Conservation (phyloP, 2,113 vertebrate genomes). For the Mustelus asterias region DNA sequence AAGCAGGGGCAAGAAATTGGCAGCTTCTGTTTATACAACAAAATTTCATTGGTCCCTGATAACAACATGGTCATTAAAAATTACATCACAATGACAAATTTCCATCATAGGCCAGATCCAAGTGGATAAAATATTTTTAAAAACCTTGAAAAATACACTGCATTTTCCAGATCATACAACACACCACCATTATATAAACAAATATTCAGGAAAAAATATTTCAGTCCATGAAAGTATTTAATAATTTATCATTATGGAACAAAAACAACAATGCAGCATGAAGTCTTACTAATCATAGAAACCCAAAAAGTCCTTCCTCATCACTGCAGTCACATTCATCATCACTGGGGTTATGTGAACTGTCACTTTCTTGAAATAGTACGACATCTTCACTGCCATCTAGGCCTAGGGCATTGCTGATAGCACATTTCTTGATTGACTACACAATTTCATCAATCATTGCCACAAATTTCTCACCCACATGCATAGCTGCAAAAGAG, state of each 20-base stretch:
- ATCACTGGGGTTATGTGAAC: not conserved
- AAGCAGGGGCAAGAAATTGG: not conserved
- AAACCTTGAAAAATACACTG: not conserved
- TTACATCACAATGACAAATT: not conserved
- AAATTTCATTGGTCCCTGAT: not conserved
- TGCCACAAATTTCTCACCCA: not conserved
- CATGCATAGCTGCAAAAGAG: not conserved
- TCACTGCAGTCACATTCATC: not conserved
- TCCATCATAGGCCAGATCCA: not conserved
- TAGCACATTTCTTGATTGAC: not conserved
- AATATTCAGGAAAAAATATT: not conserved
- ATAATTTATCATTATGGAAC: not conserved
- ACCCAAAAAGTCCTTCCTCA: not conserved
- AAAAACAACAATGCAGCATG: not conserved
- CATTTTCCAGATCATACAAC: not conserved
- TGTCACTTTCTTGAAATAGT: not conserved
- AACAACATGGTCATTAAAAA: not conserved
- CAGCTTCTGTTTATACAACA: not conserved
- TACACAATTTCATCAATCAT: not conserved
- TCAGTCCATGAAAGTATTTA: not conserved
- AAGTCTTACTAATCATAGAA: not conserved
- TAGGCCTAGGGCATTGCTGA: not conserved
- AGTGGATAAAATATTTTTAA: not conserved
- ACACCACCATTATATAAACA: not conserved
- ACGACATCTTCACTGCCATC: not conserved